phyloP scores from a whole-genome alignment of 1,140 invertebrate species.

The Leptinotarsa lineolata region DNA sequence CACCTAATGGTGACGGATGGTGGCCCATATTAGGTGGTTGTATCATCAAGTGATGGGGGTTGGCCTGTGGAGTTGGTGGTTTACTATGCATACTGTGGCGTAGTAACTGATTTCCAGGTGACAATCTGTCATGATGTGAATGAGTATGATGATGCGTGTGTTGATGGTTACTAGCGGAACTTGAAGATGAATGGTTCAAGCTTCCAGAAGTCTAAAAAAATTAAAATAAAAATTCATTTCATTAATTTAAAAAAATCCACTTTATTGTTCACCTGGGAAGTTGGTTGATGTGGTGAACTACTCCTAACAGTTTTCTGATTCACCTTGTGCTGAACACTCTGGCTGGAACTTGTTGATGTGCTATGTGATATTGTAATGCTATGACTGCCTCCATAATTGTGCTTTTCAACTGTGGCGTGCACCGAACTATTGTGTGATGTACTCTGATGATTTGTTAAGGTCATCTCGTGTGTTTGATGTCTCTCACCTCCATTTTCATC shows the following conservation, averaged over 20 bases:
- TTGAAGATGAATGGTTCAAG: slow-evolving; percentile 54
- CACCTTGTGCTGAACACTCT: slow-evolving; percentile 58
- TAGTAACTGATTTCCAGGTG: slow-evolving; percentile 55
- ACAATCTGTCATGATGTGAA: slow-evolving; percentile 61
- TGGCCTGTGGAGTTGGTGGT: slow-evolving; percentile 57
- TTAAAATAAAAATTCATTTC: neutral
- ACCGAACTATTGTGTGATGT: slow-evolving; percentile 65
- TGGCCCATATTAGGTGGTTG: slow-evolving; percentile 63
- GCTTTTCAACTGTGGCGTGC: slow-evolving; percentile 65
- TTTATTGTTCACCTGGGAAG: slow-evolving; percentile 48
- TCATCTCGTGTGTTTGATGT: slow-evolving; percentile 64
- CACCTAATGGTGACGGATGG: slow-evolving; percentile 55
- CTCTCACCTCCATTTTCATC: slow-evolving; percentile 57
- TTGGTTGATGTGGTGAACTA: slow-evolving; percentile 60
- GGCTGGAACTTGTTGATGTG: slow-evolving; percentile 65
- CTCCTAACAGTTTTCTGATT: slow-evolving; percentile 57
- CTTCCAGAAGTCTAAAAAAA: slow-evolving; percentile 54
- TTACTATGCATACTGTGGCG: slow-evolving; percentile 47
- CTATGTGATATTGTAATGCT: slow-evolving; percentile 69
- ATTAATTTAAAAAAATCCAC: no score
- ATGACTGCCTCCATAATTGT: slow-evolving; percentile 61
- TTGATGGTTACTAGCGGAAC: slow-evolving; percentile 53
- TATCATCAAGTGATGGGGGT: slow-evolving; percentile 69
- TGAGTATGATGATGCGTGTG: slow-evolving; percentile 64
- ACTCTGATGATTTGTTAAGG: slow-evolving; percentile 66